Evolutionary conservation across 2,113 vertebrate genomes (phyloP).

Genomic region (Cepphus grylle): DNA sequence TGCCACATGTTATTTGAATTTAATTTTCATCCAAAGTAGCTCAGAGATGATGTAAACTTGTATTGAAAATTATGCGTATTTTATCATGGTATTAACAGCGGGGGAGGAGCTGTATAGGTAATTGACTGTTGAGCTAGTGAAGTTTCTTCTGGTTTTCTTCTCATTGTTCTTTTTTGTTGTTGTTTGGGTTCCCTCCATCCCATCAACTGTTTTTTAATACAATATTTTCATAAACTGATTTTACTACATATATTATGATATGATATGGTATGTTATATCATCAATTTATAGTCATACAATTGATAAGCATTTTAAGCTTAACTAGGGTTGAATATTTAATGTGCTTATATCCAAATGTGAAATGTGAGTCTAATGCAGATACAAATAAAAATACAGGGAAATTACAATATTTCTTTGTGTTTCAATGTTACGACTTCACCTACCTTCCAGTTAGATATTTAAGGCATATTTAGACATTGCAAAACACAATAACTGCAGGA

Average conservation of each 20-base stretch:
- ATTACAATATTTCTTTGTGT: rapidly evolving
- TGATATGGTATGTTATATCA: neutral
- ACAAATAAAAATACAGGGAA: neutral
- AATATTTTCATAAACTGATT: neutral
- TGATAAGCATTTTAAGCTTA: neutral
- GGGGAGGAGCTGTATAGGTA: neutral
- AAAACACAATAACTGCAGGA: neutral
- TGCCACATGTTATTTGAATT: neutral
- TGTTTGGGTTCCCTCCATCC: neutral
- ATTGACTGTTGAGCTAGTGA: neutral
- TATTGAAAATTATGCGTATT: neutral
- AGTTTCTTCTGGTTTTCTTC: neutral
- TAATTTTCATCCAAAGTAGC: neutral
- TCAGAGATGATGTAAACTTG: neutral
- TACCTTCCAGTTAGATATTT: neutral
- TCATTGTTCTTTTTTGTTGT: neutral
- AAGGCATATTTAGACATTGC: neutral
- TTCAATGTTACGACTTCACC: neutral
- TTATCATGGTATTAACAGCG: neutral
- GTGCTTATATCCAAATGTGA: neutral
- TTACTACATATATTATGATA: neutral
- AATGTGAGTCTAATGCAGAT: neutral
- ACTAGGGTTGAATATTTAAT: neutral
- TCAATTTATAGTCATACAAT: neutral
- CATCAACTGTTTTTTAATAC: neutral